Evolutionary conservation across 2,113 vertebrate genomes (phyloP).

Genomic region (Desmodus rotundus): DNA sequence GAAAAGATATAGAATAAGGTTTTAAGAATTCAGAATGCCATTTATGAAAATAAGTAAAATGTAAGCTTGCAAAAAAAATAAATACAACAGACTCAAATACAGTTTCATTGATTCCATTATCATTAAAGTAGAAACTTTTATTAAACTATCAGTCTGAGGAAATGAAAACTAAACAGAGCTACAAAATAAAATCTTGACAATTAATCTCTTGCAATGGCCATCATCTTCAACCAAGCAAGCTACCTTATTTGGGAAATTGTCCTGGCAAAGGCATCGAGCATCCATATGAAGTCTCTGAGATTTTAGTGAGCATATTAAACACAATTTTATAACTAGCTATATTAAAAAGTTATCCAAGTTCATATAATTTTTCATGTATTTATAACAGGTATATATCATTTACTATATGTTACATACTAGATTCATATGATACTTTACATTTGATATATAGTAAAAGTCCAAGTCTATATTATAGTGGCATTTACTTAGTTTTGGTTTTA

Average conservation of each 20-base stretch:
- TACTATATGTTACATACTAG: background rate
- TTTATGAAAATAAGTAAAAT: slow-evolving; percentile 7
- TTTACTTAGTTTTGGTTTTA: background rate
- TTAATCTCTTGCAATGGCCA: background rate
- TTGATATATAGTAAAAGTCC: background rate
- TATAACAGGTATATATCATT: background rate
- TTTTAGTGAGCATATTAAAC: background rate
- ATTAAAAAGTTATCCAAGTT: background rate
- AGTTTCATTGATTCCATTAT: background rate
- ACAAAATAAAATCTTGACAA: background rate
- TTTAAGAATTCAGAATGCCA: background rate
- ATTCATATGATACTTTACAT: background rate
- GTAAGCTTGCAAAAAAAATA: background rate
- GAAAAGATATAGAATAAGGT: background rate
- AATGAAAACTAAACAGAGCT: background rate
- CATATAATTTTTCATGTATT: background rate
- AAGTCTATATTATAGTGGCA: background rate
- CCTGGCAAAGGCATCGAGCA: background rate
- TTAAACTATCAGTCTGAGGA: background rate
- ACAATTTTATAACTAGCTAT: background rate
- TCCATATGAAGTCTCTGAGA: background rate
- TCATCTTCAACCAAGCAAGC: background rate
- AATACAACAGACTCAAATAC: background rate
- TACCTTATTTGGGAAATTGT: background rate
- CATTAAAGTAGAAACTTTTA: background rate